Conservation (phyloP, 1,140 invertebrate genomes). For the Megalopta genalis region DNA sequence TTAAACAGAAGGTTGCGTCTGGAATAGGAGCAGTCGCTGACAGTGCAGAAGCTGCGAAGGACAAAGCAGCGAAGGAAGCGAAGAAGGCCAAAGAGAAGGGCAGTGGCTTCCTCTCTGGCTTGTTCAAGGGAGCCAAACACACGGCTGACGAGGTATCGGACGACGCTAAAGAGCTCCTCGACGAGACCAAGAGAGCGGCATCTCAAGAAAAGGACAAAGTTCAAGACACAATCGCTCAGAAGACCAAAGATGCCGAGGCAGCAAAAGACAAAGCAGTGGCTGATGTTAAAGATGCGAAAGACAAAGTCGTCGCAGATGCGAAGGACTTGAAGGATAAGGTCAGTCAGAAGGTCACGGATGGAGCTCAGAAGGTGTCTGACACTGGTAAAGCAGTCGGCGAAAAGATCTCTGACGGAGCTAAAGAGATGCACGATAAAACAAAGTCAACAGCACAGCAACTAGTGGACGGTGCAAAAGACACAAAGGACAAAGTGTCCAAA, state of each 20-base stretch:
- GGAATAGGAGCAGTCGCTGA: conserved; percentile 20
- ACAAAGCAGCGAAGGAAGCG: conserved; percentile 44
- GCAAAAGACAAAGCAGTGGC: neutral
- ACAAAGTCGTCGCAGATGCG: neutral
- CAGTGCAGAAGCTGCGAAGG: conserved; percentile 19
- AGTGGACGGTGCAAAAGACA: conserved; percentile 7
- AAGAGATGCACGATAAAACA: neutral
- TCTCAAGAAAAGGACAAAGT: conserved; percentile 13
- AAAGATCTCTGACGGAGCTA: neutral
- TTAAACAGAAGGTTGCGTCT: conserved; percentile 29
- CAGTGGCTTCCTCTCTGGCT: conserved; percentile 53
- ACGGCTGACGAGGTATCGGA: conserved; percentile 69
- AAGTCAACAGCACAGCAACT: conserved; percentile 13
- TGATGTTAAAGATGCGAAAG: neutral
- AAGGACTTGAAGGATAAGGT: neutral
- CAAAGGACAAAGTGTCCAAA: conserved; percentile 7
- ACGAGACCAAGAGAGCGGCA: conserved; percentile 63
- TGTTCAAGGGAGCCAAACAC: conserved; percentile 63
- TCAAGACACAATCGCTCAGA: conserved; percentile 35
- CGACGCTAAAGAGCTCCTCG: conserved; percentile 68
- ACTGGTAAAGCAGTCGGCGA: neutral
- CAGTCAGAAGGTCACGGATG: neutral
- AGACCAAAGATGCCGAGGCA: conserved; percentile 5
- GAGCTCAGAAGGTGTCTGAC: neutral
- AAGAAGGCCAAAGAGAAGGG: conserved; percentile 55